A percentile compares a stretch with the other conserved stretches of the same genome.
phyloP scores from a whole-genome alignment of 2,888 invertebrate genomes.

The Archaeoteleia sp. region DNA sequence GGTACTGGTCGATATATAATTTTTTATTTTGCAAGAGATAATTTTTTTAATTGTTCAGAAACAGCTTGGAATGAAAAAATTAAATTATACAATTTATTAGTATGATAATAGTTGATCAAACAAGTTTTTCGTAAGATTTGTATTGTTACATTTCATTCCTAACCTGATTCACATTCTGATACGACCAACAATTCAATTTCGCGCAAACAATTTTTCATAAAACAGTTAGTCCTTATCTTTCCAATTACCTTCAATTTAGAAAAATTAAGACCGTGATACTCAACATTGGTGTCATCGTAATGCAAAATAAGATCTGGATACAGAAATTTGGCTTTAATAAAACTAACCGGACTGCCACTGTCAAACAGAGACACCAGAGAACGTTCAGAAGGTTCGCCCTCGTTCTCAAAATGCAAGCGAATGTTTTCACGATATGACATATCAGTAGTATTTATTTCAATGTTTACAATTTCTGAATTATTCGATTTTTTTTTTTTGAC shows the following conservation, averaged over 20 bases:
- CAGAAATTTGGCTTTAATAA: slow-evolving; percentile 25
- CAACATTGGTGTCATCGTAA: not conserved
- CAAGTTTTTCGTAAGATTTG: too few relatives aligned
- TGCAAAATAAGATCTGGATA: not conserved
- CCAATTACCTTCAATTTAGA: slow-evolving; percentile 10
- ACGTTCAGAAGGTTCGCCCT: slow-evolving; percentile 3
- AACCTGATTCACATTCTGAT: too few relatives aligned
- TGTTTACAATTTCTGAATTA: slow-evolving; percentile 5
- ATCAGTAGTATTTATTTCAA: not conserved
- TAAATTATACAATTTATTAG: too few relatives aligned
- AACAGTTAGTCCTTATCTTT: not conserved
- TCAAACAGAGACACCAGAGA: slow-evolving; percentile 12
- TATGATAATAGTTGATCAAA: too few relatives aligned
- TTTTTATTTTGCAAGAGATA: too few relatives aligned
- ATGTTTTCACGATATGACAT: not conserved
- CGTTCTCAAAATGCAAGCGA: slow-evolving; percentile 1
- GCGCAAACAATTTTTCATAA: not conserved
- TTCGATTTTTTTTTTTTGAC: not conserved
- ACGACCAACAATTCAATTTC: slow-evolving; percentile 8
- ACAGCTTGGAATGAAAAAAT: too few relatives aligned
- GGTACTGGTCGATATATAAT: slow-evolving; percentile 29
- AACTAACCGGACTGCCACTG: slow-evolving; percentile 29
- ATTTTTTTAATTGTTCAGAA: too few relatives aligned
- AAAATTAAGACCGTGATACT: slow-evolving; percentile 12
- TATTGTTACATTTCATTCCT: too few relatives aligned